phyloP scores from a whole-genome alignment of 2,888 invertebrate genomes.

The Siphlonurus alternatus region DNA sequence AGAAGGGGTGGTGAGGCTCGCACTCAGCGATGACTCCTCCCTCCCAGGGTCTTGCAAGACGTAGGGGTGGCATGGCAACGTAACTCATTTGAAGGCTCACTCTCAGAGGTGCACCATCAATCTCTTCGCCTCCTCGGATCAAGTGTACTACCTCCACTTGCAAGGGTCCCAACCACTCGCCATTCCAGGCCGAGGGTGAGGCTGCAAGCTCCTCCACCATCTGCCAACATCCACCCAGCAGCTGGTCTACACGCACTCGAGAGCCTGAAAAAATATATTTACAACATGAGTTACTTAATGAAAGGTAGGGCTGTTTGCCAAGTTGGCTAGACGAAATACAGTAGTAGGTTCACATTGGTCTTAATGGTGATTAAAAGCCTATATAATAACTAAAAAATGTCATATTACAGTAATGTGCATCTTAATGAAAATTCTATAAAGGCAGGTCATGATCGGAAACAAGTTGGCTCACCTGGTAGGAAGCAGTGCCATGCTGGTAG shows the following conservation, averaged over 20 bases:
- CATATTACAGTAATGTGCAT: no score
- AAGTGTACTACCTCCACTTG: conserved; percentile 10
- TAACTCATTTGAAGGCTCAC: not conserved
- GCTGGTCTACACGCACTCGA: conserved; percentile 7
- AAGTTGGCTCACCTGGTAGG: no score
- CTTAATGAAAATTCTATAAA: no score
- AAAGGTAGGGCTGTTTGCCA: no score
- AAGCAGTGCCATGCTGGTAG: conserved; percentile 28
- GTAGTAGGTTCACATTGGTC: no score
- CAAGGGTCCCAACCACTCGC: conserved; percentile 13
- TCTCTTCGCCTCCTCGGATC: not conserved
- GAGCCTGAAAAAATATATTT: conserved; percentile 6
- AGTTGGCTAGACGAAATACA: no score
- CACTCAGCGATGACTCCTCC: conserved; percentile 21
- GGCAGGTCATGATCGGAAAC: no score
- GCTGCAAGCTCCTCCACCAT: conserved; percentile 10
- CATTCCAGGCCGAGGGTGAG: not conserved
- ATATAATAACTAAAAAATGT: no score
- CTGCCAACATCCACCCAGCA: conserved; percentile 4
- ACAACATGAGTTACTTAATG: no score
- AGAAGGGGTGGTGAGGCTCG: conserved; percentile 23
- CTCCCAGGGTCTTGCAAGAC: conserved; percentile 7
- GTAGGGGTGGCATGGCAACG: not conserved
- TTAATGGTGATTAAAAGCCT: no score
- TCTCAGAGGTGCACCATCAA: not conserved